phyloP scores from a whole-genome alignment of 2,113 vertebrate genomes.

The Pica pica region DNA sequence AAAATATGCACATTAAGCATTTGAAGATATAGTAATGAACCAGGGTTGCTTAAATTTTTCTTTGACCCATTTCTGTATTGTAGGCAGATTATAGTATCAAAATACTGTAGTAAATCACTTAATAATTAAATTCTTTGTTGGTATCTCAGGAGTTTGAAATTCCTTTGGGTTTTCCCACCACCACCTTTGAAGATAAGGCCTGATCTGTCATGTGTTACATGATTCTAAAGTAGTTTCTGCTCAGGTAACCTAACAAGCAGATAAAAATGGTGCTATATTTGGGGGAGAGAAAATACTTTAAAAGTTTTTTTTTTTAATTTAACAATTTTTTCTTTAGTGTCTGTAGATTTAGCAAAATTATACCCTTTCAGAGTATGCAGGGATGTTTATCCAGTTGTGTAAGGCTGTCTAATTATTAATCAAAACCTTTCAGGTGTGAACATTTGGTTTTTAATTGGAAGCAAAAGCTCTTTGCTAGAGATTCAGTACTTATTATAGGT shows the following conservation, averaged over 20 bases:
- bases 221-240: neutral
- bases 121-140: constrained; percentile 39
- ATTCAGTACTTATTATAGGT: neutral
- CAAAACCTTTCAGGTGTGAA: neutral
- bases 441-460: neutral
- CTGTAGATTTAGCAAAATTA: neutral
- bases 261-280: neutral
- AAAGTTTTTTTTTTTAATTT: neutral
- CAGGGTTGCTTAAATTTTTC: neutral
- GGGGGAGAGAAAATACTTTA: neutral
- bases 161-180: constrained; percentile 32
- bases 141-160: neutral
- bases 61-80: neutral
- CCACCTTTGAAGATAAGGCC: constrained; percentile 42
- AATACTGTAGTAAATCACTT: constrained; percentile 19
- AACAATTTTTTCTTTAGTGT: neutral
- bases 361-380: neutral
- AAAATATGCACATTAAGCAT: neutral
- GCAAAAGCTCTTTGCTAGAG: neutral
- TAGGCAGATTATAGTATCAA: neutral
- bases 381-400: neutral
- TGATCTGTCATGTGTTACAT: neutral
- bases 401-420: neutral
- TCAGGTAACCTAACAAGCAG: neutral
- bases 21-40: neutral